Conservation (phyloP, 2,888 invertebrate species). For the Oeneis ivallda region DNA sequence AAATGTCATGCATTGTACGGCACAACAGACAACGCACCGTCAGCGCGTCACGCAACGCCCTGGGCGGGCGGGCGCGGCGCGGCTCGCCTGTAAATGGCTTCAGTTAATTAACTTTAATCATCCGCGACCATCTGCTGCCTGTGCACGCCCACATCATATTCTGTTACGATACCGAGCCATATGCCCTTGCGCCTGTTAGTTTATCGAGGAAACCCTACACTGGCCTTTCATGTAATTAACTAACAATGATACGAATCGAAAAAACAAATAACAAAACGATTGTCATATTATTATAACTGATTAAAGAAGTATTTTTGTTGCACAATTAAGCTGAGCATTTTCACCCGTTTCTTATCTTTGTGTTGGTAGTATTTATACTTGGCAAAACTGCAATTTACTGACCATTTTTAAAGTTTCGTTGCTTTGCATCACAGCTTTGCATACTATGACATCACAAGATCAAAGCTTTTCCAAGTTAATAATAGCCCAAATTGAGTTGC, state of each 20-base stretch:
- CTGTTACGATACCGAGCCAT: slow-evolving; percentile 59
- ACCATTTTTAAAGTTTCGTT: background rate
- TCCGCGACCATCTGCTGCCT: slow-evolving; percentile 72
- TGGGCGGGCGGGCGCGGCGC: slow-evolving; percentile 53
- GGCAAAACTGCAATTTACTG: background rate
- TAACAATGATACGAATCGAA: slow-evolving; percentile 10
- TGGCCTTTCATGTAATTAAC: slow-evolving; percentile 18
- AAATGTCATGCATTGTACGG: background rate
- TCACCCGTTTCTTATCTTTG: background rate
- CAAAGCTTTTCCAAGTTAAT: slow-evolving; percentile 18
- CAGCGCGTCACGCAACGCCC: slow-evolving; percentile 43
- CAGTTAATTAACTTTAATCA: slow-evolving; percentile 82
- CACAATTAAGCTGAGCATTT: background rate
- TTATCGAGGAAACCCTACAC: slow-evolving; percentile 51
- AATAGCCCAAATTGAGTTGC: slow-evolving; percentile 14
- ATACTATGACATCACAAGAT: slow-evolving; percentile 7
- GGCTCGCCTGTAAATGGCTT: slow-evolving; percentile 75
- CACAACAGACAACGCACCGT: slow-evolving; percentile 23
- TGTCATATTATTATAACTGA: background rate
- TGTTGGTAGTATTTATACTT: background rate
- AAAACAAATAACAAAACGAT: background rate
- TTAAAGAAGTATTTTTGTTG: background rate
- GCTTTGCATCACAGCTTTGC: background rate
- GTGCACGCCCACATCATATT: slow-evolving; percentile 72
- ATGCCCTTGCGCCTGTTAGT: slow-evolving; percentile 39